Percentiles rank a stretch among this genome's conserved stretches.
These are phyloP conservation scores for Myotis daubentonii DNA, from an alignment of 2,797 vertebrate genomes.

Conservation along the genomic window DNA sequence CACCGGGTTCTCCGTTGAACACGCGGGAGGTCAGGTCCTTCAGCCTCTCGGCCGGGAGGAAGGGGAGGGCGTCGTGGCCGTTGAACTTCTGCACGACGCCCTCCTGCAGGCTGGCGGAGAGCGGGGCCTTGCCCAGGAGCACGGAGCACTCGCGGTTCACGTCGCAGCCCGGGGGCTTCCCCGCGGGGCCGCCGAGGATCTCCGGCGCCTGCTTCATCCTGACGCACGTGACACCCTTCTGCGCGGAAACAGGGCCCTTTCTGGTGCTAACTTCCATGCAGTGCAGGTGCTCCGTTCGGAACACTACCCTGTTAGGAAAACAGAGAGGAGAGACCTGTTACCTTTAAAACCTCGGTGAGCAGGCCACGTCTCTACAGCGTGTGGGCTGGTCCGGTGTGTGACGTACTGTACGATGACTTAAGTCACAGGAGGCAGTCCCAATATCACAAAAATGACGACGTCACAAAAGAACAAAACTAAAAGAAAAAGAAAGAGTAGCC, in stretches of 20 bases:
- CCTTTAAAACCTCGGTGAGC: not conserved
- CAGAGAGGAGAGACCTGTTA: conserved; percentile 65
- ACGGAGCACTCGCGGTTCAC: conserved; percentile 92
- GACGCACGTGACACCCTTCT: conserved; percentile 90
- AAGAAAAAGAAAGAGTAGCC: not conserved
- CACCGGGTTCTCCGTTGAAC: conserved; percentile 94
- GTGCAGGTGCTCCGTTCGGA: conserved; percentile 87
- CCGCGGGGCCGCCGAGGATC: conserved; percentile 89
- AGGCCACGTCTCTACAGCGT: no score
- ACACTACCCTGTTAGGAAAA: conserved; percentile 82
- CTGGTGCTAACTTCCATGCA: conserved; percentile 91
- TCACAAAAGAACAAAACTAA: not conserved
- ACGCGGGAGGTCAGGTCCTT: conserved; percentile 96
- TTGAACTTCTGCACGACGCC: conserved; percentile 93
- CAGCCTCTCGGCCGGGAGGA: conserved; percentile 90
- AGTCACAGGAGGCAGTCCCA: not conserved
- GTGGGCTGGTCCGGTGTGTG: no score
- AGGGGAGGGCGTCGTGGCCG: conserved; percentile 88
- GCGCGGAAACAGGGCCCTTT: conserved; percentile 91
- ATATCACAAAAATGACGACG: not conserved
- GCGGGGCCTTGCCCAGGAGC: conserved; percentile 93
- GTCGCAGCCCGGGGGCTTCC: conserved; percentile 88
- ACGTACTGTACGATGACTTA: not conserved
- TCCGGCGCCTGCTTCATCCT: conserved; percentile 97
- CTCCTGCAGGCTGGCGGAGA: conserved; percentile 93